Evolutionary conservation across 2,888 invertebrate genomes (phyloP), one percentile per base, ranked within the genome.

Genomic region (Parnassius smintheus): DNA sequence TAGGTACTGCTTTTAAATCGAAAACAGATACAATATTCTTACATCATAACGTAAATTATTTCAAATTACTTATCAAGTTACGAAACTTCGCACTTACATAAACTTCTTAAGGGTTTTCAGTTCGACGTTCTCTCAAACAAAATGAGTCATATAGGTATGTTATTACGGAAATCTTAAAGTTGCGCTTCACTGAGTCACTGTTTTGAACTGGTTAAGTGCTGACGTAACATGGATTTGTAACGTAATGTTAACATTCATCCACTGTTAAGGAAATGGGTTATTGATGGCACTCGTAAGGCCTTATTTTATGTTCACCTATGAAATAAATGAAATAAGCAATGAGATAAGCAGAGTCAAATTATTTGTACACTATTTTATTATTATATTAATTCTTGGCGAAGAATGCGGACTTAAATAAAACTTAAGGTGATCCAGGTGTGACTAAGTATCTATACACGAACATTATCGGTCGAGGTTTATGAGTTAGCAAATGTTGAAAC

Each of bases 141-240:
- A 62, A 61, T 70, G 68, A 70, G 62, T 72, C 72, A 74, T 64
- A 53, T 60, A 64, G 41, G 64, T 64, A 35, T 35, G 35, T 35
- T 35, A 35, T 35, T 35, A 64, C 63, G 48, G 64, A 61, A 65
- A 61, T 59, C 57, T 64, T 54, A 56, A 65, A 65, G 65, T 65
- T 66, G 58, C 62, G 60, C 64, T 68, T 61, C 45, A 44, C 55
- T 71, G 72, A 72, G 68, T 72, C 68, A 69, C 61, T 59, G 65
- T 62, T 71, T 69, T 65, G 65, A 66, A 67, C 68, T 68, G 63
- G 61, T 65, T 62, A 66, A 72, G 66, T 68, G 66, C 63, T 71
- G 68, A 73, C 42, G 25, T 35, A 51, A 54, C 44, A 51, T 64
- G 48, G 50, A 45, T 12, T 49, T 35, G 44, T 49, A 50, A 45